Base-by-base conservation (phyloP, 2,888 invertebrate genomes). In the Hirtodrosophila duncani region DNA sequence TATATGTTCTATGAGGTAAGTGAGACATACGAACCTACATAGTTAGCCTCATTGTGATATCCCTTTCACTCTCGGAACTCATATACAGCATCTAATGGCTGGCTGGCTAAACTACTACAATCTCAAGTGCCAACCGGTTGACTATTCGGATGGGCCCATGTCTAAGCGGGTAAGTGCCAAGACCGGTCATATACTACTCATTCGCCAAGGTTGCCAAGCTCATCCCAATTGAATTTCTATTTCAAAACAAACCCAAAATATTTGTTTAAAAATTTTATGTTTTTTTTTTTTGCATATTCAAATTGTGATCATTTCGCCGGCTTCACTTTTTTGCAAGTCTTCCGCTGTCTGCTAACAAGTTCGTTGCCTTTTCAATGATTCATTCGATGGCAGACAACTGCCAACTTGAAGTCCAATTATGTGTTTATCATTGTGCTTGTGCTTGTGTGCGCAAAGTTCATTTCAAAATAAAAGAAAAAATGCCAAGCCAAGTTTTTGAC, bases 21-120 rank as follows among this genome's bases (percentile, higher is more conserved):
- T 84, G 43, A 55, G 37, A 8, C 8, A 8, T n/a, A 3, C 23
- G 10, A 9, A 7, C 9, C n/a, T 8, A 8, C 3, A 24, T 24
- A 24, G n/a, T 24, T 24, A 24, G 3, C 4, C n/a, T 23, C n/a
- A 0, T n/a, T 24, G 2, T 24, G 33, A 4, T 24, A 34, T 7
- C 3, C 6, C 20, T 8, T 20, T 11, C 11, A 30, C 6, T 24
- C 3, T 21, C 24, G 6, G 10, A 16, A 11, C 21, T 27, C 14
- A 7, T 8, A 20, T 63, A 55, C 89, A 96, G 95, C 95, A 95
- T 86, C 87, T 96, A 77, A 92, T 94, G 91, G 93, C 95, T 17
- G 97, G 97, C 41, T 98, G 97, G 97, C 91, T 96, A 85, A 91
- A 91, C 60, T 95, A 95, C 83, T 98, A 98, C 89, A 97, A 94